These are phyloP conservation scores for Salarias fasciatus DNA, from an alignment of 2,797 vertebrate species.

Conservation along the genomic window DNA sequence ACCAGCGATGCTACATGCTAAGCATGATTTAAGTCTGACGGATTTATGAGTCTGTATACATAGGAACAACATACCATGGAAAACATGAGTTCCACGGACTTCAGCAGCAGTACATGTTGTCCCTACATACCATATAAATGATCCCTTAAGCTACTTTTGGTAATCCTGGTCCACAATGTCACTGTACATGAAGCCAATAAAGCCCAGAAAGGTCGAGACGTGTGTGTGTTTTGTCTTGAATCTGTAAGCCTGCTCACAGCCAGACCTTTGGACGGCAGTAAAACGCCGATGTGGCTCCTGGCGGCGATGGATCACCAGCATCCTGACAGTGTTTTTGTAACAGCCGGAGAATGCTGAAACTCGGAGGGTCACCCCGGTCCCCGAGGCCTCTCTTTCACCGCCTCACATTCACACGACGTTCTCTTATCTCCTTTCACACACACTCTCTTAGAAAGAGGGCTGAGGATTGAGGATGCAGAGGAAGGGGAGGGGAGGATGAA, in stretches of 20 bases:
- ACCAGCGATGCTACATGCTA: no score
- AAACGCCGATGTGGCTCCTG: constrained; percentile 31
- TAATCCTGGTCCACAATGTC: constrained; percentile 6
- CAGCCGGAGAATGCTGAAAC: constrained; percentile 44
- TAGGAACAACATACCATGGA: no score
- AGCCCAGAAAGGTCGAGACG: no score
- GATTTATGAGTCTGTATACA: no score
- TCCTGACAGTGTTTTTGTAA: constrained; percentile 39
- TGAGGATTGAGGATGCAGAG: constrained; percentile 34
- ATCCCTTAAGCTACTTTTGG: background rate
- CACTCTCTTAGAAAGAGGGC: constrained; percentile 35
- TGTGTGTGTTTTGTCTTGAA: no score
- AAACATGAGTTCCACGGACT: no score
- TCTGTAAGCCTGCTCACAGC: constrained; percentile 15
- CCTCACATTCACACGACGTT: constrained; percentile 34
- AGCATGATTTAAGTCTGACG: no score
- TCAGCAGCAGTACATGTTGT: background rate
- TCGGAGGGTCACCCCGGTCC: constrained; percentile 31
- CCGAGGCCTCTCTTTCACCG: constrained; percentile 30
- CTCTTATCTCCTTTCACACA: constrained; percentile 57
- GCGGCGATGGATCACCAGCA: constrained; percentile 46
- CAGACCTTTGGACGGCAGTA: constrained; percentile 42
- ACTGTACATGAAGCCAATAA: background rate
- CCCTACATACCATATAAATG: background rate
- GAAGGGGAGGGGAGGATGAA: constrained; percentile 44